Conservation (phyloP, 2,113 vertebrate species). For the Jacana jacana region DNA sequence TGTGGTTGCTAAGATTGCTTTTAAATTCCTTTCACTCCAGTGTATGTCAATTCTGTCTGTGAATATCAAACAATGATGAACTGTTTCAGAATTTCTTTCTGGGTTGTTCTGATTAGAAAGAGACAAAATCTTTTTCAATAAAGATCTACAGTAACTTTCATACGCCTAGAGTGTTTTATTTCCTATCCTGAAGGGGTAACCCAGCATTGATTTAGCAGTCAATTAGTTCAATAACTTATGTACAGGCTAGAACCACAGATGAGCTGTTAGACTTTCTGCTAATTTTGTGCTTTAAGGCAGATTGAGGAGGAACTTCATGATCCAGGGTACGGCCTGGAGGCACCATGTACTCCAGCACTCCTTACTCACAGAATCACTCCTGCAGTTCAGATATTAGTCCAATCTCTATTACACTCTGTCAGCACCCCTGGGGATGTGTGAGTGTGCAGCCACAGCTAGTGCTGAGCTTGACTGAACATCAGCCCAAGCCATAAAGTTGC, state of each 20-base stretch:
- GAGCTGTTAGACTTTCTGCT: neutral
- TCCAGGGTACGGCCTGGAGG: neutral
- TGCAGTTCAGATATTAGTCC: neutral
- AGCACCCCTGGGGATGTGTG: neutral
- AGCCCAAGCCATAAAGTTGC: neutral
- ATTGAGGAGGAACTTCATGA: neutral
- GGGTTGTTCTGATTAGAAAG: constrained; percentile 64
- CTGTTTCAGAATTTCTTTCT: constrained; percentile 54
- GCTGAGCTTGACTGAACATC: neutral
- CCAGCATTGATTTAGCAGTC: neutral
- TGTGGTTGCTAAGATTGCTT: constrained; percentile 31
- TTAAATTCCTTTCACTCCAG: constrained; percentile 15
- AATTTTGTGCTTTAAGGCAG: neutral
- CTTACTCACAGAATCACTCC: neutral
- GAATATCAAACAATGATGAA: neutral
- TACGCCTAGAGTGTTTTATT: constrained; percentile 66
- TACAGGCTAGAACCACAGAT: neutral
- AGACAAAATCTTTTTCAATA: constrained; percentile 62
- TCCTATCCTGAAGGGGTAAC: constrained; percentile 4
- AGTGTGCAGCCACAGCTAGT: neutral
- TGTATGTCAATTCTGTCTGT: constrained; percentile 44
- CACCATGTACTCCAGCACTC: neutral
- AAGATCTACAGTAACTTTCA: constrained; percentile 63
- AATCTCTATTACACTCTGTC: neutral
- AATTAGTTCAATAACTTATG: neutral